phyloP scores from a whole-genome alignment of 2,888 invertebrate genomes.

The Melieria omissa region DNA sequence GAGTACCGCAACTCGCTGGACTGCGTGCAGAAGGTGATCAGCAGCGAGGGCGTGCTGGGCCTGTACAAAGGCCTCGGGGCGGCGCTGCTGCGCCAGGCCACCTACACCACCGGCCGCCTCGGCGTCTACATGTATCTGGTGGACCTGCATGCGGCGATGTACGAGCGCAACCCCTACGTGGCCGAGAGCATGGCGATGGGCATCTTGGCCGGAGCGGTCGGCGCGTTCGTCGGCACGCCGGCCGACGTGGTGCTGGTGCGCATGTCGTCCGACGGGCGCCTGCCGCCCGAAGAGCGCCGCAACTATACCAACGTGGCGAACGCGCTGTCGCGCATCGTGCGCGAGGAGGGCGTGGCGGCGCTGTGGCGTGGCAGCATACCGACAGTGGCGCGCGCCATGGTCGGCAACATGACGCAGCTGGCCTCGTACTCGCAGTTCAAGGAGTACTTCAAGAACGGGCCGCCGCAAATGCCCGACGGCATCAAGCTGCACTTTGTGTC shows the following conservation, averaged over 20 bases:
- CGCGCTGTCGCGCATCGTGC: conserved; percentile 82
- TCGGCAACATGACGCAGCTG: conserved; percentile 97
- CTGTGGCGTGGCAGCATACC: conserved; percentile 95
- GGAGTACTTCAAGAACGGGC: conserved; percentile 70
- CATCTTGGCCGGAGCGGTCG: conserved; percentile 80
- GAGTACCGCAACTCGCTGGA: conserved; percentile 84
- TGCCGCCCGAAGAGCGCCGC: conserved; percentile 87
- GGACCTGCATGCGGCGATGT: conserved; percentile 75
- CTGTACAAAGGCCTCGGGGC: conserved; percentile 94
- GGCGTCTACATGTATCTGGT: conserved; percentile 94
- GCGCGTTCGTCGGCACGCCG: conserved; percentile 93
- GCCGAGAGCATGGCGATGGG: conserved; percentile 84
- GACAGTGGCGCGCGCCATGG: conserved; percentile 92
- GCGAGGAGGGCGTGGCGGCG: conserved; percentile 80
- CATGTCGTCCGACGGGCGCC: conserved; percentile 98
- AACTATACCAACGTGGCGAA: conserved; percentile 95
- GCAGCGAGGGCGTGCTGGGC: conserved; percentile 86
- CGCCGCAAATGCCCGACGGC: conserved; percentile 73
- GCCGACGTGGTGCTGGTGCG: conserved; percentile 96
- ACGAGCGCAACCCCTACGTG: conserved; percentile 80
- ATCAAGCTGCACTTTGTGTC: conserved; percentile 91
- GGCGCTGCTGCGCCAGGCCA: conserved; percentile 92
- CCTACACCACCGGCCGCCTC: conserved; percentile 95
- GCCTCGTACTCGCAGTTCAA: conserved; percentile 95
- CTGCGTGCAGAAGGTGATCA: conserved; percentile 79